Evolutionary conservation across 1,140 invertebrate genomes (phyloP).

Genomic region (Drosophila jambulina): DNA sequence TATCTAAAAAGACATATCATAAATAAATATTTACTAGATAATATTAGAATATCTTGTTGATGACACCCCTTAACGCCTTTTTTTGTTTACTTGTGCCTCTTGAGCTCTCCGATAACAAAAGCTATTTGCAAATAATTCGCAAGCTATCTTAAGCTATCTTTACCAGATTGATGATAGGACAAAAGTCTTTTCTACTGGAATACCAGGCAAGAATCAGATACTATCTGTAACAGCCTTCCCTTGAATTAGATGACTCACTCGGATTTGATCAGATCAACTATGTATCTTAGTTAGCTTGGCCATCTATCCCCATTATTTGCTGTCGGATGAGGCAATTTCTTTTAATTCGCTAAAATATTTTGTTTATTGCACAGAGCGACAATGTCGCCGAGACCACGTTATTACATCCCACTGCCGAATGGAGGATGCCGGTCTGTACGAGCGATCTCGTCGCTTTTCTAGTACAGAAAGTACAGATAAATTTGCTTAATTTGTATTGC

Average conservation of each 20-base stretch:
- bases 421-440: constrained; percentile 18
- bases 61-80: neutral
- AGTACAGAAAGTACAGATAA: constrained; percentile 58
- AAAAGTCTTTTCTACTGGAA: neutral
- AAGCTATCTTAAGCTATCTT: neutral
- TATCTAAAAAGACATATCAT: neutral
- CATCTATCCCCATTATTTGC: constrained; percentile 61
- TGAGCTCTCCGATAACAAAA: constrained; percentile 6
- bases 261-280: constrained; percentile 7
- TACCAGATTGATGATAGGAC: constrained; percentile 5
- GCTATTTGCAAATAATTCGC: neutral
- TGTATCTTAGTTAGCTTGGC: constrained; percentile 42
- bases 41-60: neutral
- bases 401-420: constrained; percentile 37
- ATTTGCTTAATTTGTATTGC: constrained; percentile 75
- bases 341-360: constrained; percentile 81
- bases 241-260: constrained; percentile 37
- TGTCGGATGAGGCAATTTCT: constrained; percentile 80
- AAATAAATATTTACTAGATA: constrained; percentile 1
- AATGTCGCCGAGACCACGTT: constrained; percentile 39
- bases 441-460: constrained; percentile 17
- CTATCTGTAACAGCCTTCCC: constrained; percentile 21
- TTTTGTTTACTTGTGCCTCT: neutral
- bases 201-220: neutral
- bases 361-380: constrained; percentile 59